Conservation (phyloP, 2,888 invertebrate species). For the Pilophorus perplexus region DNA sequence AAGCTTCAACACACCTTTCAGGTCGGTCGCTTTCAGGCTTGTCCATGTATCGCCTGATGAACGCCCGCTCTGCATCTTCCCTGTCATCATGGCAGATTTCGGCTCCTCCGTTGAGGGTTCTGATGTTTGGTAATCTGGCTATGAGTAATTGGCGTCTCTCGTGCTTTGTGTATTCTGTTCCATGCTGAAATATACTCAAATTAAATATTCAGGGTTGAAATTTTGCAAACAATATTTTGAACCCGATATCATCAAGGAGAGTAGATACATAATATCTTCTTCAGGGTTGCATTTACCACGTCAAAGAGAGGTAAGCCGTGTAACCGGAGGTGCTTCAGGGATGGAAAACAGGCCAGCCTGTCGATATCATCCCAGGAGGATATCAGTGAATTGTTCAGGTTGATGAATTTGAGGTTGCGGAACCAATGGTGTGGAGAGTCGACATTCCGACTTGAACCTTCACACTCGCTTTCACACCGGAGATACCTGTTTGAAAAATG, state of each 20-base stretch:
- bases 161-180: constrained; percentile 67
- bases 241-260: too few relatives aligned
- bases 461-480: constrained; percentile 60
- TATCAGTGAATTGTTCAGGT: constrained; percentile 79
- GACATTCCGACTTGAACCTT: constrained; percentile 52
- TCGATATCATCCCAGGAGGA: constrained; percentile 89
- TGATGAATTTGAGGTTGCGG: constrained; percentile 71
- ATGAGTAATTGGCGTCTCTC: constrained; percentile 83
- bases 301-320: constrained; percentile 67
- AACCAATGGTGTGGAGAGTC: constrained; percentile 63
- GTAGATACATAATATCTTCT: too few relatives aligned
- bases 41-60: constrained; percentile 88
- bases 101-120: constrained; percentile 85
- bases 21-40: constrained; percentile 79
- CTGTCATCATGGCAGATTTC: constrained; percentile 78
- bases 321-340: constrained; percentile 77
- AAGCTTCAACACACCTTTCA: constrained; percentile 60
- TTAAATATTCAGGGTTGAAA: not conserved
- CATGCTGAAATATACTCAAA: too few relatives aligned
- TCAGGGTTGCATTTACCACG: constrained; percentile 52
- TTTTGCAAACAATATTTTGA: too few relatives aligned
- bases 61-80: constrained; percentile 89
- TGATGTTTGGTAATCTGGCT: constrained; percentile 80
- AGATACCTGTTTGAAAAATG: too few relatives aligned
- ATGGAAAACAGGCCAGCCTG: constrained; percentile 76